Evolutionary conservation across 1,140 invertebrate species (phyloP).

Genomic region (Magallana angulata): DNA sequence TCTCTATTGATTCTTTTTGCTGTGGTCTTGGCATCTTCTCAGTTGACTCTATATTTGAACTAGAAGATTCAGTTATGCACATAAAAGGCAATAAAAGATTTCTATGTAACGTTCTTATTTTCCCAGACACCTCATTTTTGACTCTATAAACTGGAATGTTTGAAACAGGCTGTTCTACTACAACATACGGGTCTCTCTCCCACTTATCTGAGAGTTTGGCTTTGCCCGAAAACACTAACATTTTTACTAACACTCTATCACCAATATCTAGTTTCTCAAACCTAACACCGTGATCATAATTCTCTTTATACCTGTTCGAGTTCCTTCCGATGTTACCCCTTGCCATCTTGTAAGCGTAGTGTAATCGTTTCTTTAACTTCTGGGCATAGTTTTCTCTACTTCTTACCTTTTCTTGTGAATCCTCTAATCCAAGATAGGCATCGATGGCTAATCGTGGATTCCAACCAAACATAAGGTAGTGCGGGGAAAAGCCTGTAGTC

Average conservation of each 20-base stretch:
- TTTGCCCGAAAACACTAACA: neutral
- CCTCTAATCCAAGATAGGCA: constrained; percentile 44
- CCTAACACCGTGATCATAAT: neutral
- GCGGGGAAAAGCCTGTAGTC: constrained; percentile 33
- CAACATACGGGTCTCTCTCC: too few species aligned
- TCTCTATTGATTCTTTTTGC: too few species aligned
- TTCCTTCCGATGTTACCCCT: neutral
- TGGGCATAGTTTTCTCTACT: neutral
- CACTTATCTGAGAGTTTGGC: too few species aligned
- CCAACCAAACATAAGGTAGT: constrained; percentile 53
- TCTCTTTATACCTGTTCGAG: neutral
- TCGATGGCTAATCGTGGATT: constrained; percentile 42
- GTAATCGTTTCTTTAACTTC: too few species aligned
- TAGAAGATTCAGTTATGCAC: too few species aligned
- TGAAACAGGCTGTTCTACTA: too few species aligned
- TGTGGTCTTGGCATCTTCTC: too few species aligned
- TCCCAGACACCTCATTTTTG: too few species aligned
- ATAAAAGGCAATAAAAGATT: too few species aligned
- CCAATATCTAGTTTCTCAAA: neutral
- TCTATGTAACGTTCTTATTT: too few species aligned
- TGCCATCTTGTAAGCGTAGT: constrained; percentile 9
- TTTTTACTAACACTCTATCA: neutral
- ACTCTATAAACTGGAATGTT: too few species aligned
- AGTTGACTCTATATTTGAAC: too few species aligned
- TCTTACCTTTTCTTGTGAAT: neutral